phyloP scores from a whole-genome alignment of 2,888 invertebrate genomes.

The Galeruca laticollis region DNA sequence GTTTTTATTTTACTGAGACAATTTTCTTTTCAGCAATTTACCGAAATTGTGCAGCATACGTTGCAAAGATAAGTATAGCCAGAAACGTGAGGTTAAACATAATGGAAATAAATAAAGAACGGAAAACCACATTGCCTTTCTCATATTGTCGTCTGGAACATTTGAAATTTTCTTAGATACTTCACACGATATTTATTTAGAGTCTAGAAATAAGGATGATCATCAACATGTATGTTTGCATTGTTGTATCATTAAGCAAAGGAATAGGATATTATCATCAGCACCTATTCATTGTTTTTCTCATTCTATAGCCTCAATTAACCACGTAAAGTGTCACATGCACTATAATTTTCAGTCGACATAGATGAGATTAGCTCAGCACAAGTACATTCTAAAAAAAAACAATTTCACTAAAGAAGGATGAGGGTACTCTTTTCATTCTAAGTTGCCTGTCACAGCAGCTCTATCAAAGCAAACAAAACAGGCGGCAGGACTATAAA shows the following conservation, averaged over 20 bases:
- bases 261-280: too few relatives aligned
- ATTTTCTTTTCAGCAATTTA: slow-evolving; percentile 26
- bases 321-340: too few relatives aligned
- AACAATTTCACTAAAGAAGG: too few relatives aligned
- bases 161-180: slow-evolving; percentile 1
- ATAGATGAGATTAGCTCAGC: too few relatives aligned
- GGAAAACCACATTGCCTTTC: neutral
- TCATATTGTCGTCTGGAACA: slow-evolving; percentile 3
- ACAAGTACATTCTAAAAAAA: too few relatives aligned
- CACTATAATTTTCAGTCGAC: too few relatives aligned
- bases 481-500: too few relatives aligned
- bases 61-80: slow-evolving; percentile 35
- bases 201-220: neutral
- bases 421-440: too few relatives aligned
- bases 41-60: slow-evolving; percentile 36
- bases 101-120: slow-evolving; percentile 35
- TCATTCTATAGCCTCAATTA: too few relatives aligned
- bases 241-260: neutral
- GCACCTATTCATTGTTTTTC: too few relatives aligned
- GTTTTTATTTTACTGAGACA: slow-evolving; percentile 2
- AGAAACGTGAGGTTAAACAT: slow-evolving; percentile 36
- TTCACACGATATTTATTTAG: neutral
- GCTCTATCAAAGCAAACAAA: too few relatives aligned
- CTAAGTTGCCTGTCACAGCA: too few relatives aligned
- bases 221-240: neutral